These are phyloP conservation scores for Drosophila anomalata DNA, from an alignment of 2,888 invertebrate species.

Conservation along the genomic window DNA sequence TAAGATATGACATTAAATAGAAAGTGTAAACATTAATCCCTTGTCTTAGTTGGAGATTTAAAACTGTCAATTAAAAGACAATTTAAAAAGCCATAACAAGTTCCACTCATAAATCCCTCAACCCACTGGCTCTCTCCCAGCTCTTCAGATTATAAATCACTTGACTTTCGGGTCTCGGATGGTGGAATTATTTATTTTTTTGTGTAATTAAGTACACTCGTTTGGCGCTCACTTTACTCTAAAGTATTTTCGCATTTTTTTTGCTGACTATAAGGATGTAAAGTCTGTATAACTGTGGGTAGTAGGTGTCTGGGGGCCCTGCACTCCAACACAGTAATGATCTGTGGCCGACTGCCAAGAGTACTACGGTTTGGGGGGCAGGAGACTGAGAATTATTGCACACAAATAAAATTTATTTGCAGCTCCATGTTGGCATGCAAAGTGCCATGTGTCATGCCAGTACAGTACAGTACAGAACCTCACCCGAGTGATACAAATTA, in stretches of 20 bases:
- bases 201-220: constrained; percentile 71
- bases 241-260: not conserved
- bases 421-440: constrained; percentile 67
- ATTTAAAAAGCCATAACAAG: not conserved
- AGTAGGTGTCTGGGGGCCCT: constrained; percentile 41
- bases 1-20: no score
- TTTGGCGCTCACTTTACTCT: constrained; percentile 37
- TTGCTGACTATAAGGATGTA: no score
- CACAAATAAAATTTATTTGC: constrained; percentile 74
- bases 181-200: constrained; percentile 66
- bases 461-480: not conserved
- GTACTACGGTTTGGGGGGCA: constrained; percentile 7
- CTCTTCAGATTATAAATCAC: constrained; percentile 60
- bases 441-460: constrained; percentile 22
- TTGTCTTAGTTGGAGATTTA: no score
- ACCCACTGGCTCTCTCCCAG: constrained; percentile 32
- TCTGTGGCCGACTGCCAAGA: constrained; percentile 41
- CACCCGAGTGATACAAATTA: constrained; percentile 64
- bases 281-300: not conserved
- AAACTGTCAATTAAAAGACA: no score
- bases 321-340: constrained; percentile 55
- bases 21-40: no score
- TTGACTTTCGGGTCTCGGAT: constrained; percentile 57
- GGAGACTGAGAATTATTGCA: constrained; percentile 55
- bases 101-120: constrained; percentile 58